These are phyloP conservation scores for Ara ararauna DNA, from an alignment of 2,797 vertebrate genomes.

Conservation along the genomic window DNA sequence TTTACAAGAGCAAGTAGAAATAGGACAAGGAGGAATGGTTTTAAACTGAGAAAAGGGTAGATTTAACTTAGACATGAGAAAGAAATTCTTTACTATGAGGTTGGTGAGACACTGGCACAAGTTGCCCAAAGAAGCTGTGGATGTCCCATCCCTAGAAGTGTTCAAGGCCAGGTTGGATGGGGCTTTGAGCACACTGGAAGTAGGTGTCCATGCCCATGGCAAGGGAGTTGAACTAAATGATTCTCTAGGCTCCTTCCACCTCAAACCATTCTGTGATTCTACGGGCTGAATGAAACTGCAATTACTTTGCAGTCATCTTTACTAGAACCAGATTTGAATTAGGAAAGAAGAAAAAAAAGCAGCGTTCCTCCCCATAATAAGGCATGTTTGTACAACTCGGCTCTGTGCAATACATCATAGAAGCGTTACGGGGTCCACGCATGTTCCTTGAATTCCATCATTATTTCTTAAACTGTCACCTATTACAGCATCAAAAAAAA, in stretches of 20 bases:
- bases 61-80: neutral
- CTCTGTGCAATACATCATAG: accelerated
- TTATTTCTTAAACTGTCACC: neutral
- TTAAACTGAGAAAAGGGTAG: neutral
- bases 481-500: neutral
- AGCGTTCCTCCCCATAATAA: neutral
- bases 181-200: neutral
- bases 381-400: neutral
- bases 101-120: neutral
- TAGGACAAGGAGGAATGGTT: neutral
- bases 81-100: neutral
- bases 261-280: neutral
- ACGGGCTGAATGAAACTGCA: neutral
- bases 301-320: neutral
- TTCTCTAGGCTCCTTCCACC: neutral
- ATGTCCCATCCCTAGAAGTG: neutral
- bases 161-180: neutral
- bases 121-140: neutral
- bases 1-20: neutral
- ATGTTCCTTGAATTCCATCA: neutral
- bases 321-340: neutral
- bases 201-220: neutral
- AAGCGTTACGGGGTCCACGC: neutral
- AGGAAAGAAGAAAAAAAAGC: neutral
- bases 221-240: neutral